These are phyloP conservation scores for Carpatolechia fugitivella DNA, from an alignment of 2,888 invertebrate genomes.

Conservation along the genomic window DNA sequence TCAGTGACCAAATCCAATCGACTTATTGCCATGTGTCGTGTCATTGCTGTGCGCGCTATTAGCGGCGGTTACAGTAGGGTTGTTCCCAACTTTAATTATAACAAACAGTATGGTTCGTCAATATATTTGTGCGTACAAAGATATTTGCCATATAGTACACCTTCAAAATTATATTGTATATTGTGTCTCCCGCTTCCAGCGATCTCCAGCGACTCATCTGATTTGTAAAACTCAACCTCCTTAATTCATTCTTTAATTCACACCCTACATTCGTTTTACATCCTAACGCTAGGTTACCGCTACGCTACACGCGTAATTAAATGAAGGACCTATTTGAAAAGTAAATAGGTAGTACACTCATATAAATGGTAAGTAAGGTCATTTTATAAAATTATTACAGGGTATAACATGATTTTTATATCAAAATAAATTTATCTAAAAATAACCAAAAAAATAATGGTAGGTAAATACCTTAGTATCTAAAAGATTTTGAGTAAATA, in stretches of 20 bases:
- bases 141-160: too few species aligned
- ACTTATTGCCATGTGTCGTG: too few species aligned
- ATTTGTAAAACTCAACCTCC: not conserved
- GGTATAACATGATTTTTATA: conserved; percentile 61
- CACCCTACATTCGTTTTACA: not conserved
- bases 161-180: too few species aligned
- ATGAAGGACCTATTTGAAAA: conserved; percentile 33
- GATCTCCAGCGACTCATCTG: too few species aligned
- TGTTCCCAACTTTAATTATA: too few species aligned
- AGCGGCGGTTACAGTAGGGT: too few species aligned
- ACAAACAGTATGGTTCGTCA: too few species aligned
- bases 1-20: conserved; percentile 30
- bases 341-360: conserved; percentile 37
- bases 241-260: not conserved
- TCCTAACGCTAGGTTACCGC: not conserved
- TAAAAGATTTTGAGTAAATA: conserved; percentile 54
- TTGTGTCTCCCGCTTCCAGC: too few species aligned
- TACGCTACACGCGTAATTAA: conserved; percentile 19
- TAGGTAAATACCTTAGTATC: conserved; percentile 35
- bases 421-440: conserved; percentile 73
- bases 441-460: conserved; percentile 37
- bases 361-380: conserved; percentile 43
- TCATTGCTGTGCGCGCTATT: too few species aligned
- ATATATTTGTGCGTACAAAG: too few species aligned
- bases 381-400: conserved; percentile 43